phyloP scores from a whole-genome alignment of 2,113 vertebrate species.

The Hippocampus barbouri region DNA sequence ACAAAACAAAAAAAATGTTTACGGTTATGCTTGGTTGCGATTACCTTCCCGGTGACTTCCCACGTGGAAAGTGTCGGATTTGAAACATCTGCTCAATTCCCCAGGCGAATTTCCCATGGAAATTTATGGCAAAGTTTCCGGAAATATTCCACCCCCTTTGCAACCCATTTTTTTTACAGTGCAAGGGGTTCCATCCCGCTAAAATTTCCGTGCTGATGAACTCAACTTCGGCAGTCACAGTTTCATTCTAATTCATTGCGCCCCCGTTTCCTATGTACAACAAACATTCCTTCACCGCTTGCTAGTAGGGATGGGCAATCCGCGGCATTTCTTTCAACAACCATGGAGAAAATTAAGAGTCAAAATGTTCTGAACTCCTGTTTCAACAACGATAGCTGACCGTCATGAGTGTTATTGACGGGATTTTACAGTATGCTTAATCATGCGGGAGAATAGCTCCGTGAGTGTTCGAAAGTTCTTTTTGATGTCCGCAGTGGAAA shows the following conservation, averaged over 20 bases:
- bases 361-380: background rate
- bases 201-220: conserved; percentile 25
- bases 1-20: too few species aligned
- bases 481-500: too few species aligned
- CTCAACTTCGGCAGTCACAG: conserved; percentile 32
- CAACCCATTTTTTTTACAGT: background rate
- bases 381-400: background rate
- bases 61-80: background rate
- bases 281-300: background rate
- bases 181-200: conserved; percentile 27
- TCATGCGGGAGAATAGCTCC: too few species aligned
- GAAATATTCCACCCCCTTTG: background rate
- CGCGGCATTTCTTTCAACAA: background rate
- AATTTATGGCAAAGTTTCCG: background rate
- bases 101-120: background rate
- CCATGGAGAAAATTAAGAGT: background rate
- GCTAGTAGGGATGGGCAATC: conserved; percentile 4
- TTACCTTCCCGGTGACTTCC: background rate
- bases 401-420: too few species aligned
- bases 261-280: conserved; percentile 13
- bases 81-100: background rate
- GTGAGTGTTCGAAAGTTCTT: too few species aligned
- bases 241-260: conserved; percentile 22
- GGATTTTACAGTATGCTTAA: too few species aligned
- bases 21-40: too few species aligned